Evolutionary conservation across 2,113 vertebrate species (phyloP).

Genomic region (Thalassoma bifasciatum): DNA sequence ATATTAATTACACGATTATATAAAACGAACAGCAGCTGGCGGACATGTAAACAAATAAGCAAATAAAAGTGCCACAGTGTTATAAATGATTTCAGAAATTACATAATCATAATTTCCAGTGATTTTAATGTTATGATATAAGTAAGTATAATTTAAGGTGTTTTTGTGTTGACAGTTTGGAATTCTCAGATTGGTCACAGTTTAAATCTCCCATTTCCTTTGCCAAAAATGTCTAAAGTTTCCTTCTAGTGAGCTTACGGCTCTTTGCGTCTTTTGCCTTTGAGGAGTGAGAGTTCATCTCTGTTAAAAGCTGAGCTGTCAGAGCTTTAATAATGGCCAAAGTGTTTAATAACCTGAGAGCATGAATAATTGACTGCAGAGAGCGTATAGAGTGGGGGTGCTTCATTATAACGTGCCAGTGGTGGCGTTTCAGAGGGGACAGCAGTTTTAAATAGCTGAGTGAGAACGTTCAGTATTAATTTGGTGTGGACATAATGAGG

Average conservation of each 20-base stretch:
- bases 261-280: slow-evolving; percentile 4
- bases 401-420: slow-evolving; percentile 52
- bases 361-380: slow-evolving; percentile 65
- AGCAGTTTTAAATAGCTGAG: slow-evolving; percentile 74
- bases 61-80: too few species aligned
- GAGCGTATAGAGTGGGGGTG: slow-evolving; percentile 13
- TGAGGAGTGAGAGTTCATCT: slow-evolving; percentile 17
- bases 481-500: slow-evolving; percentile 50
- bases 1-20: too few species aligned
- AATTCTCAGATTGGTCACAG: not conserved
- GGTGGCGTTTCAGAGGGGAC: slow-evolving; percentile 34
- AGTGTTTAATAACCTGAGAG: slow-evolving; percentile 55
- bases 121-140: too few species aligned
- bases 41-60: too few species aligned
- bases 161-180: not conserved
- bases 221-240: not conserved
- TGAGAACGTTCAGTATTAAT: slow-evolving; percentile 65
- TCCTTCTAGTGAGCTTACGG: not conserved
- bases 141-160: too few species aligned
- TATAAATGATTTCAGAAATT: too few species aligned
- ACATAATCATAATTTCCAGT: too few species aligned
- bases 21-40: too few species aligned
- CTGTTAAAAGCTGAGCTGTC: slow-evolving; percentile 27
- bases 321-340: slow-evolving; percentile 32
- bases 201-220: not conserved